Conservation (phyloP, 2,797 vertebrate species). For the Myotis vivesi region DNA sequence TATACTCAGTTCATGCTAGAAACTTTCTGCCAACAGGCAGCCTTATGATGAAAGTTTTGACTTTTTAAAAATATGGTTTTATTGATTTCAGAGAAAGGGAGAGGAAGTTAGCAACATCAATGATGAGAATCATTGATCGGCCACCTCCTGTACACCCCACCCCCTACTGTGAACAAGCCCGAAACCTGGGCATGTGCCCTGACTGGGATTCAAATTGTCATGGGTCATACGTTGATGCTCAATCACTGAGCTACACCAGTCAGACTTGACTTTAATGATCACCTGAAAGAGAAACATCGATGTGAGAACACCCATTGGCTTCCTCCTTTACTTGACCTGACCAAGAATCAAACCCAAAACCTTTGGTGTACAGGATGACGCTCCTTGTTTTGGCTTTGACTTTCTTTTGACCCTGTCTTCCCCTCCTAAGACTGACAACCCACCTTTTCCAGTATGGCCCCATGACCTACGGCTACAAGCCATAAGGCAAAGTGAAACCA, state of each 20-base stretch:
- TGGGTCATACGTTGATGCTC: too few species aligned
- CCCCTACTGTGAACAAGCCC: not conserved
- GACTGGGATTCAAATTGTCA: not conserved
- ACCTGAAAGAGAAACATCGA: not conserved
- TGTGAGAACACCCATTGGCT: too few species aligned
- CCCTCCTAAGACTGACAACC: not conserved
- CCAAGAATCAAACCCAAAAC: not conserved
- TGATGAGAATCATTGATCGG: too few species aligned
- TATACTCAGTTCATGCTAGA: not conserved
- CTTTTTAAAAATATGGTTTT: not conserved
- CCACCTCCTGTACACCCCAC: too few species aligned
- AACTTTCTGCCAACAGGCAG: not conserved
- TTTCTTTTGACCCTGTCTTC: not conserved
- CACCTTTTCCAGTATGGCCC: not conserved
- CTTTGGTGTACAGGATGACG: not conserved
- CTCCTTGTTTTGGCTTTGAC: not conserved
- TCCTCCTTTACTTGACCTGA: not conserved
- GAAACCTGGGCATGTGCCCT: not conserved
- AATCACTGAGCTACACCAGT: too few species aligned
- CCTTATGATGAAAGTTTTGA: not conserved
- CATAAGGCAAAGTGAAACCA: not conserved
- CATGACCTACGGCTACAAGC: not conserved
- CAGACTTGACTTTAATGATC: not conserved
- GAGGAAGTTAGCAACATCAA: too few species aligned
- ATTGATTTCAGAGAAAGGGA: too few species aligned